phyloP scores from a whole-genome alignment of 2,888 invertebrate genomes.

The Sicus ferrugineus region DNA sequence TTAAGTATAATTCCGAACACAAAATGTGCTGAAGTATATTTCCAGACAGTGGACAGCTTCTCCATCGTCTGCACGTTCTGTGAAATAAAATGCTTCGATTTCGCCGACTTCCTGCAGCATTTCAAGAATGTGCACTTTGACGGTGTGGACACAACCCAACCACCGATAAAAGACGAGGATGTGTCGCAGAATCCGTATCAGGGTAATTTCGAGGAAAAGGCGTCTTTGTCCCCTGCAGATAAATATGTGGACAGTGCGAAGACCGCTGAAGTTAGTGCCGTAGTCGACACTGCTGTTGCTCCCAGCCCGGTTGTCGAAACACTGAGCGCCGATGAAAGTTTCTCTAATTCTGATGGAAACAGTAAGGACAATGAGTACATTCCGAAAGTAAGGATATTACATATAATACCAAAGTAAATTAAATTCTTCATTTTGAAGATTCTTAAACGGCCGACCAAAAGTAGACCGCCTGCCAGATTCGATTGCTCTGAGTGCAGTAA shows the following conservation, averaged over 20 bases:
- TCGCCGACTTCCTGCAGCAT: conserved; percentile 54
- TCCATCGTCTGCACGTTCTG: conserved; percentile 55
- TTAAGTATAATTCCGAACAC: conserved; percentile 25
- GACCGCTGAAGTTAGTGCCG: not conserved
- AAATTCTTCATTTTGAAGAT: conserved; percentile 1
- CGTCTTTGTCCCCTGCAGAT: not conserved
- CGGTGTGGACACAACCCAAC: not conserved
- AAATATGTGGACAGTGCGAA: not conserved
- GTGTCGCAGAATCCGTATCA: no score
- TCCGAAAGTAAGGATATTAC: not conserved
- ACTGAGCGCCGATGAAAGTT: not conserved
- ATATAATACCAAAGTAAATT: not conserved
- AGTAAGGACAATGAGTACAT: not conserved
- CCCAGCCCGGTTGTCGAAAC: no score
- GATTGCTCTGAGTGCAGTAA: conserved; percentile 31
- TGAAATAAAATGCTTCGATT: conserved; percentile 54
- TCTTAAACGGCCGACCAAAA: not conserved
- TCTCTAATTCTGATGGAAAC: not conserved
- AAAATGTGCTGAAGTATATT: conserved; percentile 57
- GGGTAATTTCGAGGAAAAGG: not conserved
- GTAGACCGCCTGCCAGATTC: not conserved
- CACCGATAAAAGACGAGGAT: not conserved
- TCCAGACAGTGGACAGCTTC: conserved; percentile 52
- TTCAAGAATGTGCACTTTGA: conserved; percentile 54
- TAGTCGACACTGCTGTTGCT: no score